phyloP scores from a whole-genome alignment of 2,888 invertebrate species.

The Drosophila helvetica region DNA sequence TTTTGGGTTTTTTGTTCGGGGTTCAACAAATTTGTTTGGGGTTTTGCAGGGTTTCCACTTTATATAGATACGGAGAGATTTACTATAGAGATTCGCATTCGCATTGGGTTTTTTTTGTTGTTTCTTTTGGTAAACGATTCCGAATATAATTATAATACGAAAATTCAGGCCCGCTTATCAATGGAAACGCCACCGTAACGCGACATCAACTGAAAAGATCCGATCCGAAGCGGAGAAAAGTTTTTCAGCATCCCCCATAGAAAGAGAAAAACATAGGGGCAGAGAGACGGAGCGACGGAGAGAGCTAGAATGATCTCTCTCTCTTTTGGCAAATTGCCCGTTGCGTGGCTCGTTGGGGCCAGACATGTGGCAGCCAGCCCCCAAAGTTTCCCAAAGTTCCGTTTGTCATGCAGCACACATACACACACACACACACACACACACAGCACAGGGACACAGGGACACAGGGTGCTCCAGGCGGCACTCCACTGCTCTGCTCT shows the following conservation, averaged over 20 bases:
- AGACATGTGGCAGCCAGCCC: slow-evolving; percentile 65
- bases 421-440: slow-evolving; percentile 5
- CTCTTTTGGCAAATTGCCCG: slow-evolving; percentile 59
- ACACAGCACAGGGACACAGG: too few relatives aligned
- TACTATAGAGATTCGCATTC: slow-evolving; percentile 19
- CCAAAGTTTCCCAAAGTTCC: slow-evolving; percentile 54
- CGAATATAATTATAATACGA: slow-evolving; percentile 11
- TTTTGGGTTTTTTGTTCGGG: slow-evolving; percentile 5
- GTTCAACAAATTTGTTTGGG: slow-evolving; percentile 48
- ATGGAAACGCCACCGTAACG: slow-evolving; percentile 60
- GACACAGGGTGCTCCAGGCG: slow-evolving; percentile 57
- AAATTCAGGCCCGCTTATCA: slow-evolving; percentile 59
- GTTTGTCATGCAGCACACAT: slow-evolving; percentile 15
- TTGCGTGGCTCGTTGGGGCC: slow-evolving; percentile 39
- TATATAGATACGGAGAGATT: background rate
- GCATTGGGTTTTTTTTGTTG: slow-evolving; percentile 7
- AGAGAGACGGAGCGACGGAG: slow-evolving; percentile 27
- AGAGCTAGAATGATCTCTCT: slow-evolving; percentile 20
- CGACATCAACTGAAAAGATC: slow-evolving; percentile 71
- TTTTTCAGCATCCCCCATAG: slow-evolving; percentile 35
- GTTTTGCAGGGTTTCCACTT: slow-evolving; percentile 19
- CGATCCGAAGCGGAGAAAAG: slow-evolving; percentile 49
- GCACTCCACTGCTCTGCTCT: slow-evolving; percentile 8
- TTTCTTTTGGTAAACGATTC: slow-evolving; percentile 29
- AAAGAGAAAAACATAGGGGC: slow-evolving; percentile 18